A percentile compares a stretch with the other conserved stretches of the same genome.
These are phyloP conservation scores for Macrobrachium nipponense DNA, from an alignment of 1,140 invertebrate genomes.

Conservation along the genomic window DNA sequence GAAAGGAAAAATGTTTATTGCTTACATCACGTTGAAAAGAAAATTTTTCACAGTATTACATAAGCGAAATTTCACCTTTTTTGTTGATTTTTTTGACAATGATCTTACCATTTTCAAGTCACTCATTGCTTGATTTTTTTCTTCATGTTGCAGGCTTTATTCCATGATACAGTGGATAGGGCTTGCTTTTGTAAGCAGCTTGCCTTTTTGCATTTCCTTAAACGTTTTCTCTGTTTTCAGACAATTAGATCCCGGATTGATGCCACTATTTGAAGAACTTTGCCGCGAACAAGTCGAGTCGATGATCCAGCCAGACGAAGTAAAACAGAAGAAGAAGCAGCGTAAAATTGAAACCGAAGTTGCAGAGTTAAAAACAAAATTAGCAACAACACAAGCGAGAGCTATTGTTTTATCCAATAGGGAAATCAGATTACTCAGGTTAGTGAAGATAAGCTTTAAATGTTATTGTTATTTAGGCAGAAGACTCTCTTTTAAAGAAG, in stretches of 20 bases:
- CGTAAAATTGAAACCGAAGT: constrained; percentile 79
- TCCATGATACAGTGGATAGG: too few species aligned
- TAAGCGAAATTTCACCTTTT: too few species aligned
- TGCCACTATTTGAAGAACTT: constrained; percentile 82
- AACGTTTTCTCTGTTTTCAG: constrained; percentile 14
- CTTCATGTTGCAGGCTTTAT: not conserved
- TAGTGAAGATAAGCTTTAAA: constrained; percentile 50
- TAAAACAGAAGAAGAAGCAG: constrained; percentile 77
- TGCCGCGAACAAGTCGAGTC: constrained; percentile 90
- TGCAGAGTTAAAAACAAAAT: constrained; percentile 84
- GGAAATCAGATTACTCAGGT: constrained; percentile 88
- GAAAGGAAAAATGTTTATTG: too few species aligned
- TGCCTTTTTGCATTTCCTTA: not conserved
- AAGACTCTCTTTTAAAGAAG: too few species aligned
- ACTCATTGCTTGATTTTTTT: not conserved
- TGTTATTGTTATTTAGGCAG: too few species aligned
- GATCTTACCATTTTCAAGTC: too few species aligned
- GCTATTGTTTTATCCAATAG: constrained; percentile 91
- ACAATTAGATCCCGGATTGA: constrained; percentile 66
- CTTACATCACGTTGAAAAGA: too few species aligned
- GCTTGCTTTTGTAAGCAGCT: not conserved
- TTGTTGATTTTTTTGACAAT: too few species aligned
- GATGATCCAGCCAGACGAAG: constrained; percentile 85
- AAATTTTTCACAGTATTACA: too few species aligned
- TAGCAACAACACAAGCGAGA: constrained; percentile 81